Conservation (phyloP, 2,113 vertebrate genomes). For the Dolichallabes microphthalmus region DNA sequence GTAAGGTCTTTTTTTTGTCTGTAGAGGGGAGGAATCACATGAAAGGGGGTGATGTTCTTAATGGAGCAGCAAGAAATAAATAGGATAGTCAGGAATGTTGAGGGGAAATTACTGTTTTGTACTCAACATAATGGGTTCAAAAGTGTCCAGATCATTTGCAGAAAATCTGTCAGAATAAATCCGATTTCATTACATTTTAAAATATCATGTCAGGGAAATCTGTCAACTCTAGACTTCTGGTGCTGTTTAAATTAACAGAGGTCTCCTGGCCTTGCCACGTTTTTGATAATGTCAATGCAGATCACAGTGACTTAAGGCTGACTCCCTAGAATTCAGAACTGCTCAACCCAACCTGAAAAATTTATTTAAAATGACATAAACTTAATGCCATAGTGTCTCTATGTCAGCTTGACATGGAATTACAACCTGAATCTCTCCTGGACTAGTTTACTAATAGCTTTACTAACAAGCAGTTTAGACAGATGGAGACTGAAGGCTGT, state of each 20-base stretch:
- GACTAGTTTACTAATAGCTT: neutral
- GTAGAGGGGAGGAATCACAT: constrained; percentile 43
- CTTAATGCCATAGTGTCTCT: neutral
- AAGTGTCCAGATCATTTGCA: constrained; percentile 61
- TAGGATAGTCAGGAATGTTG: constrained; percentile 54
- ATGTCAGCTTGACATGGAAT: neutral
- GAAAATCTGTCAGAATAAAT: constrained; percentile 68
- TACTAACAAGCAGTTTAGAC: neutral
- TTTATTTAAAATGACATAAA: neutral
- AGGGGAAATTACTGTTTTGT: constrained; percentile 57
- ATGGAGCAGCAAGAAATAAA: constrained; percentile 53
- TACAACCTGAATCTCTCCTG: neutral
- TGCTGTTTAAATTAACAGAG: constrained; percentile 8
- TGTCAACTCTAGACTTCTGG: constrained; percentile 15
- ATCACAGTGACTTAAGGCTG: constrained; percentile 1
- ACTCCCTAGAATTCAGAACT: neutral
- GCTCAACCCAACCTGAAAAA: neutral
- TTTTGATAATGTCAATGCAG: constrained; percentile 15
- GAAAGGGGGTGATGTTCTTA: constrained; percentile 55
- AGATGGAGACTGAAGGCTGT: neutral
- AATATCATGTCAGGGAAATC: neutral
- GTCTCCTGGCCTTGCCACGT: neutral
- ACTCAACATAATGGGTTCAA: constrained; percentile 51
- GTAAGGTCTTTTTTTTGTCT: constrained; percentile 40
- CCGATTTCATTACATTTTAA: constrained; percentile 38